A percentile compares a stretch with the other conserved stretches of the same genome.
Conservation (phyloP, 64 coral and sea anemone species). For the Porites lutea region DNA sequence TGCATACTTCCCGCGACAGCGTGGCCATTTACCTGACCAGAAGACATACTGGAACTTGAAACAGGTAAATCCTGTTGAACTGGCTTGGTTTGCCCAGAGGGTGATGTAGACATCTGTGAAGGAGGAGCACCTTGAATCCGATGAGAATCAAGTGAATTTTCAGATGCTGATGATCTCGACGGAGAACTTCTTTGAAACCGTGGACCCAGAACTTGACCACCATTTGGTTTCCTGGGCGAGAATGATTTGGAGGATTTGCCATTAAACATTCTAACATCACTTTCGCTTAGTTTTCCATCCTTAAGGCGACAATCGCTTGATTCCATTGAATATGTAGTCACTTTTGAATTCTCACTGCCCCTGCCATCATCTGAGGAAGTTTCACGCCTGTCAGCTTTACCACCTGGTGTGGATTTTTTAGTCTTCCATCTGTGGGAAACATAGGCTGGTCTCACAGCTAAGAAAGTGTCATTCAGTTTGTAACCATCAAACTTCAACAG, state of each 20-base stretch:
- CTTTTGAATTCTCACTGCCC: neutral
- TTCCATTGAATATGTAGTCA: neutral
- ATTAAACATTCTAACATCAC: slow-evolving; percentile 7
- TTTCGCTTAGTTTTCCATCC: slow-evolving; percentile 15
- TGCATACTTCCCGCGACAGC: neutral
- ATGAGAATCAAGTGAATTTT: neutral
- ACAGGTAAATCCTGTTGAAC: neutral
- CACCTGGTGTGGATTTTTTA: neutral
- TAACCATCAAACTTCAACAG: slow-evolving; percentile 22
- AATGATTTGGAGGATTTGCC: neutral
- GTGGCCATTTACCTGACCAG: neutral
- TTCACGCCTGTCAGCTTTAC: neutral
- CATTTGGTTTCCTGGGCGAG: slow-evolving; percentile 1
- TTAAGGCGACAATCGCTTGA: slow-evolving; percentile 21
- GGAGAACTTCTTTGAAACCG: slow-evolving; percentile 6
- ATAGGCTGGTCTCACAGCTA: slow-evolving; percentile 44
- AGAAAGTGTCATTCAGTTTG: neutral
- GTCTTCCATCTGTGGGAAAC: neutral
- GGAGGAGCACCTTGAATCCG: neutral
- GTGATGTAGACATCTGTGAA: neutral
- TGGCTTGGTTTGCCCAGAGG: neutral
- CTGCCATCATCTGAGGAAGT: slow-evolving; percentile 1
- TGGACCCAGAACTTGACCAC: neutral
- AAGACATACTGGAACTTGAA: neutral
- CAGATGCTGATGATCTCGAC: neutral